phyloP scores from a whole-genome alignment of 2,888 invertebrate genomes.

The Andrena flavipes region DNA sequence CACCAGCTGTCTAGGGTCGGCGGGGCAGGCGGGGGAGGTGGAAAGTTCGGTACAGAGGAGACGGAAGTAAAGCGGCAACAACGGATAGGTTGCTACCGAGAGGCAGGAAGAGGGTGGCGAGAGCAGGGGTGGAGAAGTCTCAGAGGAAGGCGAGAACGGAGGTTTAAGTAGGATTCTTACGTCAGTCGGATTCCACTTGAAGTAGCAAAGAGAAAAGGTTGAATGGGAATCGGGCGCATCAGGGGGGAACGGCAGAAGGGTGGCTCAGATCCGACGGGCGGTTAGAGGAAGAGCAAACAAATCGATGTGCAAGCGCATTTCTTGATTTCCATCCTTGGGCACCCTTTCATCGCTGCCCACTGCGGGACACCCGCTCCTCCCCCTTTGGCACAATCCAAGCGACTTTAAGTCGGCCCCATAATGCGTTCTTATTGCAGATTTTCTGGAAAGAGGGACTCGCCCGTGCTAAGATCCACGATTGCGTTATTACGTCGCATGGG shows the following conservation, averaged over 20 bases:
- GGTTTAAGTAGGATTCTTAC: constrained; percentile 76
- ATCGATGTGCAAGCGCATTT: constrained; percentile 79
- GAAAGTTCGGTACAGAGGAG: constrained; percentile 49
- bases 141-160: constrained; percentile 58
- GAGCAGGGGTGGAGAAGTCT: constrained; percentile 34
- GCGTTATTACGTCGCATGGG: not conserved
- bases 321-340: constrained; percentile 72
- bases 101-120: not conserved
- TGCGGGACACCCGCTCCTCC: constrained; percentile 7
- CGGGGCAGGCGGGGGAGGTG: not conserved
- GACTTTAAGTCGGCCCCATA: constrained; percentile 45
- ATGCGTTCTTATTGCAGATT: constrained; percentile 47
- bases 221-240: constrained; percentile 65
- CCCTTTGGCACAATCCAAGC: constrained; percentile 21
- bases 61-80: constrained; percentile 46
- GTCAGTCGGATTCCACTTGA: constrained; percentile 74
- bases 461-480: not conserved
- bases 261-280: constrained; percentile 52
- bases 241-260: constrained; percentile 51
- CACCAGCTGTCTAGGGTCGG: constrained; percentile 37
- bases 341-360: constrained; percentile 56
- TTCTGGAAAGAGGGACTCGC: not conserved
- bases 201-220: constrained; percentile 69
- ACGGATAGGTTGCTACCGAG: constrained; percentile 33
- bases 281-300: constrained; percentile 76